Evolutionary conservation across 2,797 vertebrate species (phyloP), one percentile per base, ranked within the genome.

Genomic region (Melopsittacus undulatus): DNA sequence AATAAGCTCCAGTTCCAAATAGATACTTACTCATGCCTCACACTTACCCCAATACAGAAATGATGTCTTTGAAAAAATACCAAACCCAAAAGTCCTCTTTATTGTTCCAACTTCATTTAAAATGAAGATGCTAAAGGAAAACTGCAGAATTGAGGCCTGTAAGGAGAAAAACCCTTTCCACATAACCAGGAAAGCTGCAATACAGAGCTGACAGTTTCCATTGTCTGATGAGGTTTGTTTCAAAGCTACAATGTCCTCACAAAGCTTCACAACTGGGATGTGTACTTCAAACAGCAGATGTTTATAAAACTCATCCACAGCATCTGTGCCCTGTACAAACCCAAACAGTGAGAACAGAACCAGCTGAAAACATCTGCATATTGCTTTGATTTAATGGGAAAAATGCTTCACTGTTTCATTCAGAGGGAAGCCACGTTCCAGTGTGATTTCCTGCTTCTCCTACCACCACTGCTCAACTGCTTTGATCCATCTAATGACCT

Each of bases 161-260:
- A 23, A 51, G 42, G 13, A n/a, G 14, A 59, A 56, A 77, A 36
- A 38, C 3, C 7, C 26, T 57, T 80, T 29, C 48, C 16, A 63
- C 80, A 51, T 32, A 38, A 67, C 52, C 19, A 48, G 18, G 32
- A 73, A 46, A 48, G 17, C 70, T 52, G 32, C 75, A 67, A 29
- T 3, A 22, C 29, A 23, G 42, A 61, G 27, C 2, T 7, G n/a
- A n/a, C n/a, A 49, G 43, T 51, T 72, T 40, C 43, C 1, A 0
- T 51, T 69, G 23, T 4, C 38, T 34, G 29, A 4, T 23, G 3
- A 13, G 36, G 9, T n/a, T 38, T 10, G 69, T 66, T 49, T 14
- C 57, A 19, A 69, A 73, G 54, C 24, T 27, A 64, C 32, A 48
- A 38, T 30, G 16, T 78, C 48, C 40, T 78, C 23, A 27, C 0